Evolutionary conservation across 2,888 invertebrate genomes (phyloP), one percentile per base, ranked within the genome.

Genomic region (Disparrhopalites patrizii): DNA sequence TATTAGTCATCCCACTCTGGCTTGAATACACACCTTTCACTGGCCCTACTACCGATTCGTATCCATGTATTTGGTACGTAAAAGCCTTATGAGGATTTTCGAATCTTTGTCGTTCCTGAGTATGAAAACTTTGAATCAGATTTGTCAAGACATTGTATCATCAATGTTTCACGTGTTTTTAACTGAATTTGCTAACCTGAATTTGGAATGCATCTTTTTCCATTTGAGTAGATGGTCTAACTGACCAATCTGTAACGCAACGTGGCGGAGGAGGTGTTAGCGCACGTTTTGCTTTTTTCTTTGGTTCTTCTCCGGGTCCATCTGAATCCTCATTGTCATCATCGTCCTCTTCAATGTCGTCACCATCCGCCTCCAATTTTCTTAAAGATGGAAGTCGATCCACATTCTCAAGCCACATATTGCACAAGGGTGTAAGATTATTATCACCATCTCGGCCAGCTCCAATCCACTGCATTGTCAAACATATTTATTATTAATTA

Each of bases 41-140:
- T 0, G 90, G 91, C 0, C 90, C 91, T 3, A 91, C 91, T 5
- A 90, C 87, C 52, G 88, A 87, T 74, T 89, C 89, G 77, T 89
- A 94, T 73, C 90, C 91, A 77, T 93, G 89, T 82, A 93, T 88
- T 18, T 86, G 82, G 77, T 93, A 95, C 0, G 94, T 94, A 77
- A 92, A 97, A 0, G 95, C 90, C 77, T 90, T 90, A 73, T 94
- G 93, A 0, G 96, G 94, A 69, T 90, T 87, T 54, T 90, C 87
- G 78, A 93, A 97, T 55, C 96, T 83, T 73, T 85, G 81, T 18
- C 88, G 83, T 79, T 97, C 96, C 81, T 95, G 88, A 20, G 36
- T 10, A 36, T 7, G 36, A 36, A 36, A 47, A 13, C 10, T 47
- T 47, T 47, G 8, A 47, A 15, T 13, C 8, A n/a, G 18, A 47